Evolutionary conservation across 2,888 invertebrate genomes (phyloP).

Genomic region (Gerris lacustris): DNA sequence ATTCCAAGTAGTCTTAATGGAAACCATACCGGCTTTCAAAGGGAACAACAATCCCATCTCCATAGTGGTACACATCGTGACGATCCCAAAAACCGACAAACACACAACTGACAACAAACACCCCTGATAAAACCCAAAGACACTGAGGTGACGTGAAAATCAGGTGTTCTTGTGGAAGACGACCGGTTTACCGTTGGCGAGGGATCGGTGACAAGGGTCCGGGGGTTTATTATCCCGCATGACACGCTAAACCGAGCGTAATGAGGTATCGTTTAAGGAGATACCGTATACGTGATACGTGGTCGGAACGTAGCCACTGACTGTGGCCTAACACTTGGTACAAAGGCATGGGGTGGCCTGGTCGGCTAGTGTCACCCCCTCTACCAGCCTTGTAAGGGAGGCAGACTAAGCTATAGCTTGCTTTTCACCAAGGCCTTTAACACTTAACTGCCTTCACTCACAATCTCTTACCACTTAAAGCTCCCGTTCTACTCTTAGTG

Average conservation of each 20-base stretch:
- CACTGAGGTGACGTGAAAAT: too few species aligned
- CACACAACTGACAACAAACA: too few species aligned
- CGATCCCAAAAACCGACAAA: not conserved
- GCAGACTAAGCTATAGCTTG: not conserved
- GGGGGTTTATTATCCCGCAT: not conserved
- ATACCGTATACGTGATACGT: not conserved
- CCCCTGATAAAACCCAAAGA: too few species aligned
- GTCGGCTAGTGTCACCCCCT: not conserved
- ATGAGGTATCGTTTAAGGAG: not conserved
- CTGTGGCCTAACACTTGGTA: not conserved
- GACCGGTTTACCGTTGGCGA: not conserved
- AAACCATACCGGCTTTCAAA: conserved; percentile 44
- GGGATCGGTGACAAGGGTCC: not conserved
- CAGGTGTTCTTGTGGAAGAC: not conserved
- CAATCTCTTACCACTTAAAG: too few species aligned
- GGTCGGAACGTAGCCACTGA: not conserved
- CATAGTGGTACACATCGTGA: conserved; percentile 31
- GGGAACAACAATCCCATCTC: conserved; percentile 49
- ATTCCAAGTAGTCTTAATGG: conserved; percentile 38
- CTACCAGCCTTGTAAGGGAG: too few species aligned
- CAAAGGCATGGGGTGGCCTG: not conserved
- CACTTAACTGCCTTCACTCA: not conserved
- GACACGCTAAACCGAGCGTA: not conserved
- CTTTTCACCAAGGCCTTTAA: not conserved
- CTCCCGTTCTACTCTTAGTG: too few species aligned